Base-by-base conservation (phyloP, 2,113 vertebrate genomes). In the Alethe diademata region DNA sequence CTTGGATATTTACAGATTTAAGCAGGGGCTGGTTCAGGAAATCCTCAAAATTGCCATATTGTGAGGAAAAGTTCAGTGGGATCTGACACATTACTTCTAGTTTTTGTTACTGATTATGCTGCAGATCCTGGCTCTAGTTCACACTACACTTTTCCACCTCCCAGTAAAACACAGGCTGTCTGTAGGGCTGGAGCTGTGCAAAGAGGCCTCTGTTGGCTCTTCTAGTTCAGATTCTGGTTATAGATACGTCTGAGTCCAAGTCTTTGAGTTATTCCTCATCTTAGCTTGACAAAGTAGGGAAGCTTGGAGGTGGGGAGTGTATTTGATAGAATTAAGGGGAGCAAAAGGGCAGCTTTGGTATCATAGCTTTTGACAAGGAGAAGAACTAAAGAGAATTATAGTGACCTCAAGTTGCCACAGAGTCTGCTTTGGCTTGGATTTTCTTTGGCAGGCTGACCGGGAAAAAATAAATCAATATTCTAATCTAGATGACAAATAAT, bases 321-420 rank as follows among this genome's bases (percentile, higher is more conserved):
- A 6, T 92, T 79, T 95, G 53, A 95, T 94, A 78, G 58, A 95
- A 96, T 97, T 92, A 96, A 93, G 75, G 53, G 40, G 69, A 88
- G 50, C 82, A 88, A 96, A 94, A 94, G 90, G 75, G 79, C 87
- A 76, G 57, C 51, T 86, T 92, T 96, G 79, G 86, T 88, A 86
- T 81, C 79, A 65, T 90, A 57, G 53, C 43, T 92, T 96, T 74
- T 96, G 88, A 95, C 94, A 96, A 83, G 76, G 53, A 92, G 36
- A 60, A 48, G 64, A 78, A 64, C 76, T 88, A 74, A 88, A 80
- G 82, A 92, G 82, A 95, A 88, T 95, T 94, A 83, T 14, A 0
- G 56, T 90, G 88, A 95, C 88, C 92, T 80, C 38, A 86, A 64
- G 90, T 67, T 96, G 75, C 85, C 78, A 65, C 64, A 28, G 45